These are phyloP conservation scores for Dasyprocta punctata DNA, from an alignment of 2,113 vertebrate species.

Conservation along the genomic window DNA sequence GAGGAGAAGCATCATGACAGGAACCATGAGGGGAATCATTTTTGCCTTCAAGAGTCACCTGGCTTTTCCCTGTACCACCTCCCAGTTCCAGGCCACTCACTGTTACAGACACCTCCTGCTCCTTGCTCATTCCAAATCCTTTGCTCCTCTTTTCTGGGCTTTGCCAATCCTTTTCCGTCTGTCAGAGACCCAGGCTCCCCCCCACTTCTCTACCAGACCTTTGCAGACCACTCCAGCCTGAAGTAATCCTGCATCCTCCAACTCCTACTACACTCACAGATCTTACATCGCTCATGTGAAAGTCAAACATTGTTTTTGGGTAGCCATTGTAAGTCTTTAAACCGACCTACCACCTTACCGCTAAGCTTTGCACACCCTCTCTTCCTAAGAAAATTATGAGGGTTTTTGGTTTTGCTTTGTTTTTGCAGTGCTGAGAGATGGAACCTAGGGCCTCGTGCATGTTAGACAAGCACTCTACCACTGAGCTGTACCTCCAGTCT, in stretches of 20 bases:
- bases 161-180: background rate
- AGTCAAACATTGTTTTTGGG: background rate
- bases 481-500: background rate
- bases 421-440: background rate
- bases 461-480: background rate
- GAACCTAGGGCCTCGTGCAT: background rate
- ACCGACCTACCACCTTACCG: background rate
- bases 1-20: accelerated
- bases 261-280: background rate
- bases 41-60: background rate
- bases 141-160: background rate
- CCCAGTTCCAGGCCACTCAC: background rate
- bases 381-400: background rate
- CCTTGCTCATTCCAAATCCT: background rate
- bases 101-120: too few species aligned
- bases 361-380: background rate
- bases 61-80: accelerated
- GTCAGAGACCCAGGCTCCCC: background rate
- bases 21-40: accelerated
- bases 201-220: background rate
- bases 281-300: background rate
- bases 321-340: background rate
- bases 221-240: background rate
- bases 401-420: background rate
- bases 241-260: background rate